Percentiles rank a stretch among this genome's conserved stretches.
phyloP scores from a whole-genome alignment of 2,888 invertebrate genomes.

The Podotricha telesiphe region DNA sequence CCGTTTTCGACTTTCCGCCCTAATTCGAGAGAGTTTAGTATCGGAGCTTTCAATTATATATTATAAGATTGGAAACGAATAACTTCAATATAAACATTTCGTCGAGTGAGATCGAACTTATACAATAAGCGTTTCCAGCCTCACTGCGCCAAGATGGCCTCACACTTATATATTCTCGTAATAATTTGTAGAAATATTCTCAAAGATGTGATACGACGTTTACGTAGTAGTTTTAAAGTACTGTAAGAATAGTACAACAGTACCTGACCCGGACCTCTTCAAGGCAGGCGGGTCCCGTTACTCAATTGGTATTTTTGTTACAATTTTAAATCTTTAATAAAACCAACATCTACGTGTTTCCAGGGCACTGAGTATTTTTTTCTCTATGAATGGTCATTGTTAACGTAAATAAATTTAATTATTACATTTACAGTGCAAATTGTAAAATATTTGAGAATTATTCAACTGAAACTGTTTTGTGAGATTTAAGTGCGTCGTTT shows the following conservation, averaged over 20 bases:
- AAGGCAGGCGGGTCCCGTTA: slow-evolving; percentile 41
- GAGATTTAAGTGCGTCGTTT: not conserved
- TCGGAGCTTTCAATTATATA: no score
- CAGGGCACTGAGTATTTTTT: not conserved
- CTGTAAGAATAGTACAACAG: slow-evolving; percentile 37
- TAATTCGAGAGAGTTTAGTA: no score
- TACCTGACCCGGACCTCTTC: slow-evolving; percentile 41
- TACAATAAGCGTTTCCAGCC: no score
- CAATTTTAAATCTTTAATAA: slow-evolving; percentile 38
- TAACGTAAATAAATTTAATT: not conserved
- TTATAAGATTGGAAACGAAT: no score
- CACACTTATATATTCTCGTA: not conserved
- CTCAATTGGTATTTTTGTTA: slow-evolving; percentile 41
- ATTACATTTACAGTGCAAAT: not conserved
- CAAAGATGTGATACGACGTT: slow-evolving; percentile 5
- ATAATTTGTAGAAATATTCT: slow-evolving; percentile 1
- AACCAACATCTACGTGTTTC: slow-evolving; percentile 34
- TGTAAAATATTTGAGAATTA: not conserved
- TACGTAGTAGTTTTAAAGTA: slow-evolving; percentile 21
- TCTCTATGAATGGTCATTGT: not conserved
- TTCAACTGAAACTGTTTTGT: slow-evolving; percentile 1
- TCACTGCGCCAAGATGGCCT: no score
- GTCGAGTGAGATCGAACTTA: no score
- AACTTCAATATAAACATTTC: no score
- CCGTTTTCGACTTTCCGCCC: not conserved